phyloP scores from a whole-genome alignment of 2,888 invertebrate genomes.

The Lasius platythorax region DNA sequence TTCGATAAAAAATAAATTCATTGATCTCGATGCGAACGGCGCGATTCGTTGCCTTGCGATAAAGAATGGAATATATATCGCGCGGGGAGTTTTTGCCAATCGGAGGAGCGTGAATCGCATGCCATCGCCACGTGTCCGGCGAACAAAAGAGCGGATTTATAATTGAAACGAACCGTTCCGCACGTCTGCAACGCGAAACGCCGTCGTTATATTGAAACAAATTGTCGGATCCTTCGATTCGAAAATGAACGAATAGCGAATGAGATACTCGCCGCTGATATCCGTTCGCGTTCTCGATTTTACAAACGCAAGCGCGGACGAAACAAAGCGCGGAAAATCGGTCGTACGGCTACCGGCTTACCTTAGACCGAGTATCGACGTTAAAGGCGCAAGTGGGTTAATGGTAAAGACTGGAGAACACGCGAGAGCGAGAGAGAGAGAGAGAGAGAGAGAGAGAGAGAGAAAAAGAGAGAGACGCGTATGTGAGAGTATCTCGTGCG shows the following conservation, averaged over 20 bases:
- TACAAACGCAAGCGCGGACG: conserved; percentile 6
- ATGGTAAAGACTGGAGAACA: conserved; percentile 66
- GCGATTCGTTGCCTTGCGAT: not conserved
- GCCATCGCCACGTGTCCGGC: not conserved
- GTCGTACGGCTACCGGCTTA: conserved; percentile 33
- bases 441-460: not conserved
- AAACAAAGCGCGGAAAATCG: conserved; percentile 42
- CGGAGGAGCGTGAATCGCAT: conserved; percentile 6
- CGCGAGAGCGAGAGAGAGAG: not conserved
- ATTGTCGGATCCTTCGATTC: not conserved
- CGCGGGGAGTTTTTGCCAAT: not conserved
- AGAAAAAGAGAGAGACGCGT: not conserved
- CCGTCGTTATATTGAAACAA: conserved; percentile 3
- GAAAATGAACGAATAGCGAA: not conserved
- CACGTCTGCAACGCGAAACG: not conserved
- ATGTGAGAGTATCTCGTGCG: conserved; percentile 1
- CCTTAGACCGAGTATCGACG: conserved; percentile 49
- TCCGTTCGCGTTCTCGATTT: conserved; percentile 38
- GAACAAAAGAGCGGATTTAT: conserved; percentile 26
- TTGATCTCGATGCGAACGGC: conserved; percentile 8
- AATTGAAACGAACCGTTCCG: conserved; percentile 33
- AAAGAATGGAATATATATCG: not conserved
- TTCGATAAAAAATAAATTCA: conserved; percentile 27
- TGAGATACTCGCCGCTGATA: not conserved
- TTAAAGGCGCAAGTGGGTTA: conserved; percentile 77